Conservation (phyloP, 2,888 invertebrate genomes). For the Nomada ferruginata region DNA sequence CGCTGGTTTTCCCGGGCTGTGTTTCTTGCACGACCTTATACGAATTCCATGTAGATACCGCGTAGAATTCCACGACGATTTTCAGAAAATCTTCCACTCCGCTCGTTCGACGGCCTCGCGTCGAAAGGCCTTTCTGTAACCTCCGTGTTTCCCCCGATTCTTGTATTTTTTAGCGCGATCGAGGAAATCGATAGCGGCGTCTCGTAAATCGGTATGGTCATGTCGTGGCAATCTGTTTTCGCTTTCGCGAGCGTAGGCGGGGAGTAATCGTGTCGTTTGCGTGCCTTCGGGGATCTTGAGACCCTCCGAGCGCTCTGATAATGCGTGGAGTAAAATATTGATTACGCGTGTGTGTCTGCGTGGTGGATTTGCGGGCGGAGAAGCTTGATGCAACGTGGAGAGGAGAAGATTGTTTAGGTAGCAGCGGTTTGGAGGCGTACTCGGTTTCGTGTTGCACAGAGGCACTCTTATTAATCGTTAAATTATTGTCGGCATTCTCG, state of each 20-base stretch:
- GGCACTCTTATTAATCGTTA: no score
- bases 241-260: background rate
- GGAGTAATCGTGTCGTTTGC: conserved; percentile 1
- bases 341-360: background rate
- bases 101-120: conserved; percentile 19
- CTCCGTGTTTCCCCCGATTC: background rate
- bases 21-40: conserved; percentile 57
- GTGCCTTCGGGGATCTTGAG: conserved; percentile 15
- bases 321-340: conserved; percentile 40
- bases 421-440: background rate
- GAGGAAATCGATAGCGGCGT: conserved; percentile 33
- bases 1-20: conserved; percentile 35
- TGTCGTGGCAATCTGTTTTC: background rate
- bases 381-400: background rate
- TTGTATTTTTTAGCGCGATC: conserved; percentile 20
- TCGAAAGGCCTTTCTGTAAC: conserved; percentile 8
- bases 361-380: background rate
- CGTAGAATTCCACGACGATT: conserved; percentile 45
- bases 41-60: conserved; percentile 63
- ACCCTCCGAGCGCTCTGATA: conserved; percentile 17
- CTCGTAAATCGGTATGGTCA: conserved; percentile 26
- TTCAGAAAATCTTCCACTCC: conserved; percentile 60
- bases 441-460: no score
- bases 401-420: background rate
- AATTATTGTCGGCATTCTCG: no score